Base-by-base conservation (phyloP, 2,113 vertebrate species). In the Hepsetus odoe region DNA sequence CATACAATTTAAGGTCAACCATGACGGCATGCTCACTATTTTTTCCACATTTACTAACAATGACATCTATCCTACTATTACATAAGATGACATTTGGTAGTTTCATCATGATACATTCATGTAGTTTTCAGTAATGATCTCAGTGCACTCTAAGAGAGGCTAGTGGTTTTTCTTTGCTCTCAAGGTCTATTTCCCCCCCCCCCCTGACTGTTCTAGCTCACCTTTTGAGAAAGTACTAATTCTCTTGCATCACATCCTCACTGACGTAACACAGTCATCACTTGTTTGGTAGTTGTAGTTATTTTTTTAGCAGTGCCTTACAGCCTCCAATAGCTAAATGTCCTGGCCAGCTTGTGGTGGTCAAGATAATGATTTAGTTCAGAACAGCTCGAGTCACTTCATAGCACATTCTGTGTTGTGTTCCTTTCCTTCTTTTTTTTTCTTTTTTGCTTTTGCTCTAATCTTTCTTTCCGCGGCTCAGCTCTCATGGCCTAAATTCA, bases 401-500 rank as follows among this genome's bases (percentile, higher is more conserved):
- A 12, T 26, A 14, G 22, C 38, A 7, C 38, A 46, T 32, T n/a
- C 53, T 62, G 35, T 40, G 28, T 20, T 35, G 28, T 65, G 72
- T 49, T 64, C 49, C 72, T 58, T 24, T 33, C 38, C 49, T 32
- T 20, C 46, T 62, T 62, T 46, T 28, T n/a, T 64, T 33, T 62
- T 26, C 44, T 40, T 28, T n/a, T 64, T 33, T 62, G n/a, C 44
- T 40, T 46, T 33, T 18, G 38, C 20, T 76, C 30, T 66, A 74
- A 67, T 80, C 40, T 22, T 38, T 14, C 12, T 65, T 65, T 61
- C 56, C 65, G 49, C 5, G n/a, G 53, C 49, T 77, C 70, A 65
- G 33, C 69, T 69, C 67, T 55, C 59, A 18, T 82, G 76, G 62
- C 71, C 65, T 82, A 82, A 78, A 74, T 82, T 68, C 46, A 70